Evolutionary conservation across 1,140 invertebrate genomes (phyloP), one percentile per base, ranked within the genome.

Genomic region (Tetranychus urticae): DNA sequence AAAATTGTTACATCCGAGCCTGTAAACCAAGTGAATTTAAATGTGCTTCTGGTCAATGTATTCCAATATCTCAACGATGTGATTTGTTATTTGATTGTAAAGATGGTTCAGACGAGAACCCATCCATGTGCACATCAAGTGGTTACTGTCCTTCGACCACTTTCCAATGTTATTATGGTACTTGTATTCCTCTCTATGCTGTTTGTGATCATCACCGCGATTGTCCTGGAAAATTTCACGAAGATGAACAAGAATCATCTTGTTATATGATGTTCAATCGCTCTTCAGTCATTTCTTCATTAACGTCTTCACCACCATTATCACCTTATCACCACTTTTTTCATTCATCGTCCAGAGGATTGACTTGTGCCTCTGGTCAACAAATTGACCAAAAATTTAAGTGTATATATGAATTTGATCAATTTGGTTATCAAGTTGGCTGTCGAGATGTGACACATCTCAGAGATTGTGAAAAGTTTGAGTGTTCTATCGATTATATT

Each of bases 401-500:
- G 52, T 69, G 68, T 56, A 61, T 66, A 3, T 69, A 69, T 46
- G 68, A 69, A 45, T 68, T 67, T 56, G 68, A 69, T 45, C 63
- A 66, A 50, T 67, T 66, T 45, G 65, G 65, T 7, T 69, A 67
- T 58, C 64, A 68, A 6, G 47, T 68, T n/a, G 71, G 71, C 4
- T 74, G 73, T 62, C 47, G 67, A 14, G 73, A 74, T 63, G 66
- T 68, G 0, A 71, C 71, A 0, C 71, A 74, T 65, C 63, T 74
- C 0, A 61, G 69, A 37, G 59, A 70, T 55, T 74, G 72, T 64
- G 62, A 64, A 45, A 45, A 66, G 10, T 68, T 67, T 50, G 37
- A 62, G n/a, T 74, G 72, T 63, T 31, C 48, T 36, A 36, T 23
- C 34, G 63, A 67, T 56, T 68, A 72, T 52, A 69, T 71, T 46